Evolutionary conservation across 1,140 invertebrate genomes (phyloP), one percentile per base, ranked within the genome.

Genomic region (Conus betulinus): DNA sequence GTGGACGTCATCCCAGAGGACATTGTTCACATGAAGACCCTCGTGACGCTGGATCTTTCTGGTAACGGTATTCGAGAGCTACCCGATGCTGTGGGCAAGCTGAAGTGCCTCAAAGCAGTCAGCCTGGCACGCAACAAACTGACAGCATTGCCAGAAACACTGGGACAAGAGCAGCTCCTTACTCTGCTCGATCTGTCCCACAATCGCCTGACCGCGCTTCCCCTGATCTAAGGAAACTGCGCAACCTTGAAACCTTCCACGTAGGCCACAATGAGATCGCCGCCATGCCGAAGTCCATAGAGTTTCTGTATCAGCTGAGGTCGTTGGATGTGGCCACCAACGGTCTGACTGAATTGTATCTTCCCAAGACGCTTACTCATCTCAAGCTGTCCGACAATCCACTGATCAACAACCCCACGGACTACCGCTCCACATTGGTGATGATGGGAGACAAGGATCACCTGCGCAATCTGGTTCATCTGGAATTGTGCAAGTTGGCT

Each of bases 371-470:
- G 3, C 76, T 94, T 52, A 92, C 89, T 0, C 85, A 91, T 10
- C 90, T 95, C 13, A 90, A 93, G 57, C 82, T 94, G 20, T 94
- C 94, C 0, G 92, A 93, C 76, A 95, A 95, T 84, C 92, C 93
- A 5, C 88, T 94, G 17, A 90, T 90, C 27, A 90, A 93, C 88
- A 93, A 94, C 84, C 91, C 91, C 20, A 89, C 89, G 7, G 93
- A 93, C 83, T 74, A 90, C 20, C 91, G 91, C 8, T 94, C 93
- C 51, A 88, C 92, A 13, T 90, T 95, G 53, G 90, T 92, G 67
- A 91, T 92, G 27, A 93, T 95, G 84, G 93, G 93, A 1, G 93
- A 94, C 85, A 94, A 94, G 88, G 92, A 93, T 53, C 93, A 94
- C 87, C 87, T 94, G 13, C 82, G 91, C 23, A 93, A 92, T 78